These are phyloP conservation scores for Aphaenogaster rudis DNA, from an alignment of 1,140 invertebrate species.

Conservation along the genomic window DNA sequence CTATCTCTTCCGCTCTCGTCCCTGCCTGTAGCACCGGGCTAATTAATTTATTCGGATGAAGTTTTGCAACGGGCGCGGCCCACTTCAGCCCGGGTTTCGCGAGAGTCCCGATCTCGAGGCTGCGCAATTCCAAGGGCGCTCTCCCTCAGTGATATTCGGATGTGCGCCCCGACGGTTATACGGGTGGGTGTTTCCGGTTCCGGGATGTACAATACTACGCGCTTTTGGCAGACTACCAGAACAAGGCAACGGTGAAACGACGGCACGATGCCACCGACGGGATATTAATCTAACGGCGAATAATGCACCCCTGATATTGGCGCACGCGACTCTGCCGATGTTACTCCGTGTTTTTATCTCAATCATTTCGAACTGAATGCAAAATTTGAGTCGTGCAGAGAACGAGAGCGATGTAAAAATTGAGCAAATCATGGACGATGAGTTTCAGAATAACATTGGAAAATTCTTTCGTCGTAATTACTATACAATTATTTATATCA, in stretches of 20 bases:
- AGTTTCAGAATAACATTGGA: neutral
- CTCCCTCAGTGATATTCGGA: constrained; percentile 71
- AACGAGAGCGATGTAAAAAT: neutral
- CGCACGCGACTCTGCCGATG: constrained; percentile 34
- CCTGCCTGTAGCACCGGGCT: constrained; percentile 25
- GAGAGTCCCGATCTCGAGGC: constrained; percentile 9
- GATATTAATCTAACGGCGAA: constrained; percentile 81
- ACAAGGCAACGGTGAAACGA: constrained; percentile 74
- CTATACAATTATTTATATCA: neutral
- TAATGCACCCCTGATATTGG: constrained; percentile 59
- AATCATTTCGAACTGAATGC: neutral
- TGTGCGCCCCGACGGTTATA: constrained; percentile 63
- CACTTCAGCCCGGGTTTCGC: constrained; percentile 12
- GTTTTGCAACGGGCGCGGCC: constrained; percentile 37
- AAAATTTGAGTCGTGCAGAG: neutral
- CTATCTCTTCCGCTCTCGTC: neutral
- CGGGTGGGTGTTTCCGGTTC: constrained; percentile 79
- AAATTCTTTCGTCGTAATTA: neutral
- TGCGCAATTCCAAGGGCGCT: constrained; percentile 37
- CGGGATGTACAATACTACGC: constrained; percentile 76
- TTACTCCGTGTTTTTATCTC: constrained; percentile 23
- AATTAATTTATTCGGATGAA: constrained; percentile 71
- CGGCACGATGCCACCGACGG: constrained; percentile 77
- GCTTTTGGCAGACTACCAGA: constrained; percentile 83
- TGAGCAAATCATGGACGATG: neutral